phyloP scores from a whole-genome alignment of 2,797 vertebrate species.

The Parotocinclus haroldoi region DNA sequence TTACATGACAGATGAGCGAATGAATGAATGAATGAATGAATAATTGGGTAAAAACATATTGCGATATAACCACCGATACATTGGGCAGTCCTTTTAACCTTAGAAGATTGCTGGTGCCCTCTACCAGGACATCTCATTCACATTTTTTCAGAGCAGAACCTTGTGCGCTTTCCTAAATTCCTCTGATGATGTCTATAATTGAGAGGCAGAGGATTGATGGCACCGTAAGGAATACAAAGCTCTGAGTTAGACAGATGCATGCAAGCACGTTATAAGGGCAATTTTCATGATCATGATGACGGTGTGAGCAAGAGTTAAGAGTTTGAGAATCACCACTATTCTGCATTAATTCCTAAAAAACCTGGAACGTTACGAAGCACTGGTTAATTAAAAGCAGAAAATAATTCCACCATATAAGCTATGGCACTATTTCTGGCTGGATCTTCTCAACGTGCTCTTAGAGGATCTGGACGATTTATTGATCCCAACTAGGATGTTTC shows the following conservation, averaged over 20 bases:
- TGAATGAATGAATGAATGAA: no score
- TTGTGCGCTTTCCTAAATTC: background rate
- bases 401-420: background rate
- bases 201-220: background rate
- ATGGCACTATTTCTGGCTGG: background rate
- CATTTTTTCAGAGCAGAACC: background rate
- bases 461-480: slow-evolving; percentile 9
- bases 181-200: background rate
- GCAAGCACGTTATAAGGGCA: no score
- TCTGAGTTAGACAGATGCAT: background rate
- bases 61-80: no score
- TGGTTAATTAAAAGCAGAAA: background rate
- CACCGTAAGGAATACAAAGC: slow-evolving; percentile 1
- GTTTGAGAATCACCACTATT: background rate
- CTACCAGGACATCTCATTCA: background rate
- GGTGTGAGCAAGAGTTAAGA: background rate
- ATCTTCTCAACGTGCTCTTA: background rate
- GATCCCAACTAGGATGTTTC: slow-evolving; percentile 22
- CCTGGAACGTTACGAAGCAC: background rate
- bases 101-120: background rate
- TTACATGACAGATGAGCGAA: no score
- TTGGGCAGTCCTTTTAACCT: background rate
- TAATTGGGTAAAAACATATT: no score
- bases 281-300: background rate
- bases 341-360: no score